Evolutionary conservation across 1,140 invertebrate genomes (phyloP), one percentile per base, ranked within the genome.

Genomic region (Dendrolimus kikuchii): DNA sequence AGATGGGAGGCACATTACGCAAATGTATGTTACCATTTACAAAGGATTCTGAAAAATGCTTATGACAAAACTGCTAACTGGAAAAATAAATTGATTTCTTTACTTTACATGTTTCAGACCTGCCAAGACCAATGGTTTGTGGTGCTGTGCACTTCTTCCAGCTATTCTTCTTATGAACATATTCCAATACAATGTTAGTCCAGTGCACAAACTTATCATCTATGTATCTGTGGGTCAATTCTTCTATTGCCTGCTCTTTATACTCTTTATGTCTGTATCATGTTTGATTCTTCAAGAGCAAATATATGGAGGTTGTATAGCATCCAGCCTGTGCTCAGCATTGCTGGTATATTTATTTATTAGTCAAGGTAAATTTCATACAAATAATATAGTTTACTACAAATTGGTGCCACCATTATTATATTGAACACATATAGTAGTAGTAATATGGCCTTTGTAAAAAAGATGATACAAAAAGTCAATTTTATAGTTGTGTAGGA

Each of bases 91-190:
- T 23, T 23, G 45, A 46, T 46, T 46, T 46, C 7, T n/a, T 46
- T 5, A 45, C 10, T 45, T 10, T 43, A 41, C 7, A 8, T 50
- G 46, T 82, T 77, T 60, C 68, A 86, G 82, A 53, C 67, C 70
- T 39, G 59, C 68, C 6, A 59, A 62, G 48, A 66, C 66, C 50
- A 77, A 81, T 71, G 82, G 82, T 9, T 23, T 86, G 38, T 83
- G 80, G 77, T 81, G 77, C 60, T 67, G 68, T 46, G 43, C 59
- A 8, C 63, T 86, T 39, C 49, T 83, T 23, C 82, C 82, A 40
- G 51, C 54, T 49, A 57, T 78, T 45, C 59, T 86, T 38, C n/a
- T 71, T 0, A 42, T 68, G 8, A 75, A 81, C 47, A 60, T 52
- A 40, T 43, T 60, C 6, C 43, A 65, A 7, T 77, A 77, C 48